phyloP scores from a whole-genome alignment of 53 echinoderm and acorn worm genomes.

The Patiria pectinifera region DNA sequence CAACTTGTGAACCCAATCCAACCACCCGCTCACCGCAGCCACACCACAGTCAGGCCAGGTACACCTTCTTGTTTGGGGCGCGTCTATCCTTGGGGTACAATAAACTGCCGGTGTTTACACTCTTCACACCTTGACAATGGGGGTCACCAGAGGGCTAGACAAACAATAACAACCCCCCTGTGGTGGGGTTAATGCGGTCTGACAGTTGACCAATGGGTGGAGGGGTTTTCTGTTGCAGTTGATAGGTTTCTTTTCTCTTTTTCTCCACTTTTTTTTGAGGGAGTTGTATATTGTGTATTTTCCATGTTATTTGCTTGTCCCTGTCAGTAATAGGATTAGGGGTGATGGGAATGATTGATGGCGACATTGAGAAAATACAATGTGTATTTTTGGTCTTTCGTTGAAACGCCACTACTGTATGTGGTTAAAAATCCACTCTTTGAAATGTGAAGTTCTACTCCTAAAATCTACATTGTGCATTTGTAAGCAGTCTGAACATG shows the following conservation, averaged over 20 bases:
- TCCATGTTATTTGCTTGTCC: background rate
- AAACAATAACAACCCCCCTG: slow-evolving; percentile 42
- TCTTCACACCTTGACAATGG: slow-evolving; percentile 52
- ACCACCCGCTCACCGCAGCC: background rate
- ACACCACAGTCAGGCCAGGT: background rate
- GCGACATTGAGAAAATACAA: background rate
- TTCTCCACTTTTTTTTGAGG: background rate
- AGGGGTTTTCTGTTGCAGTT: background rate
- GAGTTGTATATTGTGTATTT: slow-evolving; percentile 5
- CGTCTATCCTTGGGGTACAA: slow-evolving; percentile 32
- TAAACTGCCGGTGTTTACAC: background rate
- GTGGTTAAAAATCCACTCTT: background rate
- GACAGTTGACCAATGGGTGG: background rate
- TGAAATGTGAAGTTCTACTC: background rate
- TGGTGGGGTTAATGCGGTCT: slow-evolving; percentile 28
- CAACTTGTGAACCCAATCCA: background rate
- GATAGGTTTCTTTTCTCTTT: background rate
- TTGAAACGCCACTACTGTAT: background rate
- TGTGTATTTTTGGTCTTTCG: background rate
- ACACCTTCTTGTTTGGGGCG: slow-evolving; percentile 15
- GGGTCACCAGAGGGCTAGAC: slow-evolving; percentile 54
- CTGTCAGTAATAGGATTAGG: slow-evolving; percentile 10
- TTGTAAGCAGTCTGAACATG: too few species aligned
- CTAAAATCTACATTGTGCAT: too few species aligned
- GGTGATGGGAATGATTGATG: slow-evolving; percentile 20